Evolutionary conservation across 2,888 invertebrate species (phyloP).

Genomic region (Margaritifera margaritifera): DNA sequence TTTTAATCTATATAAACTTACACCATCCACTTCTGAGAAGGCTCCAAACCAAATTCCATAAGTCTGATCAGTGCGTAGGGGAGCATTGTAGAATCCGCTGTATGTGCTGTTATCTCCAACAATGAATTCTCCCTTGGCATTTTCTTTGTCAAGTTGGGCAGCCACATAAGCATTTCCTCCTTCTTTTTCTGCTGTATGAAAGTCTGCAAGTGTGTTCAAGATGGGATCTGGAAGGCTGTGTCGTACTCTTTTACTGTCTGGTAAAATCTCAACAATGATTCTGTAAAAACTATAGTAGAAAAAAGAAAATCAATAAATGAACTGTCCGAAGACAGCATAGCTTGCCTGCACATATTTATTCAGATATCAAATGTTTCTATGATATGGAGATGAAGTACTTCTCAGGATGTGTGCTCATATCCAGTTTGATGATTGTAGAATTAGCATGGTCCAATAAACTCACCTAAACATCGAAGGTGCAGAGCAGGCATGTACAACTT

Average conservation of each 20-base stretch:
- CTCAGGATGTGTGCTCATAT: no score
- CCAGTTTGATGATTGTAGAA: no score
- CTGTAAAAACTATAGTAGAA: constrained; percentile 60
- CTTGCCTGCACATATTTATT: no score
- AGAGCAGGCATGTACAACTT: no score
- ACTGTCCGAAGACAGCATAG: no score
- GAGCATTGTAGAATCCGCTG: constrained; percentile 86
- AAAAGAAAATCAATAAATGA: not conserved
- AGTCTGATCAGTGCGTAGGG: constrained; percentile 79
- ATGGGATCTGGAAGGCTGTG: constrained; percentile 67
- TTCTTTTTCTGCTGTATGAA: constrained; percentile 80
- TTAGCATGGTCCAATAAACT: no score
- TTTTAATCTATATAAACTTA: constrained; percentile 65
- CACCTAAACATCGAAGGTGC: no score
- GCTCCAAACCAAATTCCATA: constrained; percentile 83
- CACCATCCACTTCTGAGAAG: constrained; percentile 81
- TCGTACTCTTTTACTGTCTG: constrained; percentile 18
- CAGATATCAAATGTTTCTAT: no score
- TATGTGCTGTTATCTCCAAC: constrained; percentile 86
- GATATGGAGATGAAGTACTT: no score
- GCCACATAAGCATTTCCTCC: constrained; percentile 87
- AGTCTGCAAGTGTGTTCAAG: constrained; percentile 78
- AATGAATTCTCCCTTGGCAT: constrained; percentile 79
- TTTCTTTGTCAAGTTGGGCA: constrained; percentile 82
- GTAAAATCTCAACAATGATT: constrained; percentile 56